Conservation (phyloP, 92 coral and sea anemone genomes). For the Meandrina meandrites region DNA sequence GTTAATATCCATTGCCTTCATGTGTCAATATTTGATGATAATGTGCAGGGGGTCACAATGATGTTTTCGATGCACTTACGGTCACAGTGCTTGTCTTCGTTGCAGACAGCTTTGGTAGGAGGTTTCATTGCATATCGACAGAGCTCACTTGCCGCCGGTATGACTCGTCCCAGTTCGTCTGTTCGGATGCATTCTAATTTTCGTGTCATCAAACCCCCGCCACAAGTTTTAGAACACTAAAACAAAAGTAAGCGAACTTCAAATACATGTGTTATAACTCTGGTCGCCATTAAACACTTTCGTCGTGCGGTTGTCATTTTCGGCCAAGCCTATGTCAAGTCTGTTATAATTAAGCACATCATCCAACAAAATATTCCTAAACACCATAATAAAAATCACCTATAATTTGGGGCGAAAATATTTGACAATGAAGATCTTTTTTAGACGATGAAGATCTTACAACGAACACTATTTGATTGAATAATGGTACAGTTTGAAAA, state of each 20-base stretch:
- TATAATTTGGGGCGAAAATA: no score
- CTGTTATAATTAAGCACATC: no score
- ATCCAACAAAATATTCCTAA: no score
- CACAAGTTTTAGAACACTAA: constrained; percentile 37
- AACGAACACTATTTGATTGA: neutral
- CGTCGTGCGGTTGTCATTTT: neutral
- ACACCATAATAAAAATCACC: no score
- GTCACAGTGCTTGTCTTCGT: constrained; percentile 27
- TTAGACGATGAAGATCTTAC: no score
- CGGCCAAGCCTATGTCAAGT: neutral
- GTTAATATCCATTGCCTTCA: no score
- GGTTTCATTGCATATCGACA: constrained; percentile 39
- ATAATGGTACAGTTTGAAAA: neutral
- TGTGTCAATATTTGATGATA: no score
- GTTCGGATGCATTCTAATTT: constrained; percentile 10
- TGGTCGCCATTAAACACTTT: no score
- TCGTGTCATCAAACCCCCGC: constrained; percentile 27
- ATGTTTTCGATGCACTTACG: neutral
- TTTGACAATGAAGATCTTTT: no score
- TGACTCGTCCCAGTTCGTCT: constrained; percentile 1
- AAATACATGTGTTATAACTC: no score
- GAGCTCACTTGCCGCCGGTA: neutral
- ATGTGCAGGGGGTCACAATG: no score
- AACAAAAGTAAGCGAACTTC: neutral
- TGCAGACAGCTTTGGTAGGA: neutral